Percentiles rank a stretch among this genome's conserved stretches.
phyloP scores from a whole-genome alignment of 2,113 vertebrate species.

The Lagenorhynchus albirostris region DNA sequence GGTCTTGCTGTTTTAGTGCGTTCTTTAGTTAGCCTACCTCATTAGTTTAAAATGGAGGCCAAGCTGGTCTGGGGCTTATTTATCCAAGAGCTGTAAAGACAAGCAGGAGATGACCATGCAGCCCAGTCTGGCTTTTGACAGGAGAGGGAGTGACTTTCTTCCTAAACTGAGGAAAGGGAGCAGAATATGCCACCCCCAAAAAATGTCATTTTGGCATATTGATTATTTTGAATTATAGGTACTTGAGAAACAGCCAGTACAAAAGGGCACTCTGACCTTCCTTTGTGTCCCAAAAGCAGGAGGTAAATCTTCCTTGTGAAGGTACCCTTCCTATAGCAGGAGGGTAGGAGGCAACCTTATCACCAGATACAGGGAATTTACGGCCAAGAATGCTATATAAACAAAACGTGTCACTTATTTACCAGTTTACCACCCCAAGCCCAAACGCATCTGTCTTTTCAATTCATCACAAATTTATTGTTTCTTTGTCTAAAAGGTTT shows the following conservation, averaged over 20 bases:
- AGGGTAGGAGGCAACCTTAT: not conserved
- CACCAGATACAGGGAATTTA: not conserved
- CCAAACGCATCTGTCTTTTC: not conserved
- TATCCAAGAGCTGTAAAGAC: not conserved
- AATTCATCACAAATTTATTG: not conserved
- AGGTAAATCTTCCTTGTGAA: not conserved
- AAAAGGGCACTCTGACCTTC: not conserved
- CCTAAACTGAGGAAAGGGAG: not conserved
- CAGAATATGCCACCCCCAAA: not conserved
- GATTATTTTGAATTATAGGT: not conserved
- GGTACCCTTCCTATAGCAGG: not conserved
- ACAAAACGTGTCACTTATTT: not conserved
- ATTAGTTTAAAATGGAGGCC: not conserved
- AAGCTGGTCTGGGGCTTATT: not conserved
- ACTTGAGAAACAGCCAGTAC: not conserved
- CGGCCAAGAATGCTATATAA: not conserved
- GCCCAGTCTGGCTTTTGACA: not conserved
- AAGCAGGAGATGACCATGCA: not conserved
- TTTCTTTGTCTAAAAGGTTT: not conserved
- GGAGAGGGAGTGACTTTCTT: not conserved
- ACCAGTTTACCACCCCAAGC: no score
- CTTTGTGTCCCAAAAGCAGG: not conserved
- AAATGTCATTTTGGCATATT: not conserved
- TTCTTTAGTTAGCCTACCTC: not conserved
- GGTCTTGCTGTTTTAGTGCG: not conserved